Base-by-base conservation (phyloP, 2,797 vertebrate species). In the Neostethus bicornis region DNA sequence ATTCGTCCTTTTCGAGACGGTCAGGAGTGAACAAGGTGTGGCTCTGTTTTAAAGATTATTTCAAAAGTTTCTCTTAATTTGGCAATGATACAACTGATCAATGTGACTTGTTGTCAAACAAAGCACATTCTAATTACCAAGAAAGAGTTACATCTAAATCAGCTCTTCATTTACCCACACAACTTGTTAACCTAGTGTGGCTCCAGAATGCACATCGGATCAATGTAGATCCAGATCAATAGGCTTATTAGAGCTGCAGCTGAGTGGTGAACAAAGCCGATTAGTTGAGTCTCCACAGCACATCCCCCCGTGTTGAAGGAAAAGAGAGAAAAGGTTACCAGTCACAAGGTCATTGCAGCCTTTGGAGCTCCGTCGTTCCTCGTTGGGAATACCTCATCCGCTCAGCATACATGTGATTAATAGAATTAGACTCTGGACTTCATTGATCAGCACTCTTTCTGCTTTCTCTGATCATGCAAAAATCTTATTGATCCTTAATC, bases 181-280 rank as follows among this genome's bases (percentile, higher is more conserved):
- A 60, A 66, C 68, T 64, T 62, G 51, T 75, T 68, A 69, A 67
- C 76, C 75, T 39, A 61, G 54, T 42, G 56, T 5, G 52, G 70
- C 61, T 79, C 65, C 70, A 64, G 68, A 59, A 63, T 70, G 73
- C 71, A 56, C 52, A 58, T 70, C 26, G 31, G 75, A 88, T 91
- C 84, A 76, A 88, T 92, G 79, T 9, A 28, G 75, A 64, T 75
- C 51, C 66, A 78, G 79, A 87, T 91, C 90, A 83, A 90, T 91
- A 79, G 75, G 69, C 86, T 88, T 88, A 85, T 89, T 90, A 85
- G 80, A 82, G 79, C 73, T 51, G 67, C 66, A 66, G 77, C 61
- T 71, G 84, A 89, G 77, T 74, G 81, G 73, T 53, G 81, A 75
- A 83, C 79, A 87, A 89, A 89, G 87, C 83, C 60, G 80, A 87